phyloP scores from a whole-genome alignment of 2,113 vertebrate genomes.

The Ploceus nigricollis region DNA sequence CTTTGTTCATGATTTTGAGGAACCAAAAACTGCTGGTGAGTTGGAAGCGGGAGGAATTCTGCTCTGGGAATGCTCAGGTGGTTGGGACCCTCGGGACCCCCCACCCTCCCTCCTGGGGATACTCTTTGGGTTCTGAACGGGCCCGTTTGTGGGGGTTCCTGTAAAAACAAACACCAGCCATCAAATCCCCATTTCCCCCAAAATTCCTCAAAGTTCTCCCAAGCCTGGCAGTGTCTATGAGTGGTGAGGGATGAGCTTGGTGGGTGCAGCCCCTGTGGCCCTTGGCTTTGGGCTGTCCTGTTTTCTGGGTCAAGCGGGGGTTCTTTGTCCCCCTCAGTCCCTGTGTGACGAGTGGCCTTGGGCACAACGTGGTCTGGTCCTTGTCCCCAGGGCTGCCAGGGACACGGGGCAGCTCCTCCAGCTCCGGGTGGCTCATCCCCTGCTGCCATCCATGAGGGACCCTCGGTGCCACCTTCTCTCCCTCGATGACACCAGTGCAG shows the following conservation, averaged over 20 bases:
- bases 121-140: background rate
- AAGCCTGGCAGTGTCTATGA: background rate
- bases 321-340: background rate
- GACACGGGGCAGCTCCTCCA: background rate
- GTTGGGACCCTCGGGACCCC: background rate
- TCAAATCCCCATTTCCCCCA: rapidly evolving
- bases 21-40: background rate
- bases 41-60: background rate
- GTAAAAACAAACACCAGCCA: background rate
- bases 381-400: rapidly evolving
- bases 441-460: background rate
- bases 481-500: background rate
- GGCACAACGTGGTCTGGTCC: background rate
- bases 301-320: background rate
- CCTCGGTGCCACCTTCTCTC: background rate
- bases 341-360: background rate
- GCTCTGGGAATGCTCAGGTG: background rate
- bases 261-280: background rate
- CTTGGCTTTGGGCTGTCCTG: rapidly evolving
- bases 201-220: background rate
- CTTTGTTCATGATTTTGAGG: background rate
- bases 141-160: rapidly evolving
- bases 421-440: background rate
- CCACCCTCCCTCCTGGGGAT: too few species aligned
- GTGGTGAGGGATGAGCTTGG: background rate